phyloP scores from a whole-genome alignment of 2,113 vertebrate genomes.

The Nasalis larvatus region DNA sequence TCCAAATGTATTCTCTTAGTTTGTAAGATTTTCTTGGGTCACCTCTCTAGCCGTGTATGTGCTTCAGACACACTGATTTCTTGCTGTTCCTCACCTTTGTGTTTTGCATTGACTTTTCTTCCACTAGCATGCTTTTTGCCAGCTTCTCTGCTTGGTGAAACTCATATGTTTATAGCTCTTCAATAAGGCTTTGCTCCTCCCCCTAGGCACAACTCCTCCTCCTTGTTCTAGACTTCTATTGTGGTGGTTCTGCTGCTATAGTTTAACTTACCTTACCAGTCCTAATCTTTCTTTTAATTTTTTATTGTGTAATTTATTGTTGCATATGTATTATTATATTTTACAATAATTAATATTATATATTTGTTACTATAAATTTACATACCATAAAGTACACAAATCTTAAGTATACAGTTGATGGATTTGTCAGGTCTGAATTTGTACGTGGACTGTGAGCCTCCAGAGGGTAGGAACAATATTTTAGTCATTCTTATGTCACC shows the following conservation, averaged over 20 bases:
- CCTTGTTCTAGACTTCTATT: background rate
- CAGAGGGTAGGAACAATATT: background rate
- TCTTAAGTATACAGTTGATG: background rate
- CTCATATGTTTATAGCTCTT: background rate
- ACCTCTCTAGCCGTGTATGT: background rate
- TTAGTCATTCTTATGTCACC: background rate
- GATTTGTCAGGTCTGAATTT: slow-evolving; percentile 48
- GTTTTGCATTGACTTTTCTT: background rate
- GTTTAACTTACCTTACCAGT: background rate
- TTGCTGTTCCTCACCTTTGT: background rate
- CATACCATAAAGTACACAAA: background rate
- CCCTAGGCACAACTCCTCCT: background rate
- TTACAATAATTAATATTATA: too few relatives aligned
- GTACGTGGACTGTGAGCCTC: background rate
- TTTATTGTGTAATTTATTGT: background rate
- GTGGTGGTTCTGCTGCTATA: background rate
- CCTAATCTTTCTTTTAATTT: background rate
- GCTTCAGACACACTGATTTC: background rate
- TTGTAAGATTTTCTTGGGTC: background rate
- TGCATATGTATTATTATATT: background rate
- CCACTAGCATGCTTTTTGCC: background rate
- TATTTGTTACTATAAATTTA: background rate
- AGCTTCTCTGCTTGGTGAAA: background rate
- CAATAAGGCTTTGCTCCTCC: background rate
- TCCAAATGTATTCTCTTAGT: background rate